Base-by-base conservation (phyloP, 2,113 vertebrate species). In the Burhinus bistriatus region DNA sequence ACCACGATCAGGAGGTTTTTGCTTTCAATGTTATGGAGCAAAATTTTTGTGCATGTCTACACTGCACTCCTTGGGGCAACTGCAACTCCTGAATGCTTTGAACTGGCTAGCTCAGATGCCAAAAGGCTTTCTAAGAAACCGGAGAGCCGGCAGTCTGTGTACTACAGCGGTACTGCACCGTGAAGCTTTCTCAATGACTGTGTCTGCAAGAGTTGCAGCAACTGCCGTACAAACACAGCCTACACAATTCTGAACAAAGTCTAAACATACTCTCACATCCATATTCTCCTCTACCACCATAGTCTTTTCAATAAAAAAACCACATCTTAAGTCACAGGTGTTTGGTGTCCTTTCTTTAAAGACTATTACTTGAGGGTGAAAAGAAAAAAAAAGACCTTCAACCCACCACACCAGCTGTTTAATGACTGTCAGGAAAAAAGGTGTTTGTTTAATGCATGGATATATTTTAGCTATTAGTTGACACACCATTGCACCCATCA, bases 111-210 rank as follows among this genome's bases (percentile, higher is more conserved):
- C 30, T 81, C 25, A 15, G 72, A 78, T 84, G 73, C 83, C 94
- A 84, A 4, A 78, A 95, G 81, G 52, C 89, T 87, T 93, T 91
- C 91, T 91, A 87, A 87, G 91, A 93, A 93, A 75, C 47, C 32
- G 61, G 44, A 89, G 47, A 88, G 66, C 75, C 4, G 1, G 71
- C 26, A 20, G 32, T 55, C 32, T 19, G 6, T 34, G 25, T 45
- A 40, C 82, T 55, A 7, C 34, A 40, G 12, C 6, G 25, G 36
- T 62, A 45, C 89, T 55, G 69, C 55, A 27, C 32, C 29, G 55
- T 21, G 45, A 87, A 42, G 38, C 51, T 65, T 78, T 75, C 71
- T 42, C 59, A 75, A 84, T 30, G 30, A 58, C 66, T 38, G 0
- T 0, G 1, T 32, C 72, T 87, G 59, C 57, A 71, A 64, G 69